Percentiles rank a stretch among this genome's conserved stretches.
phyloP scores from a whole-genome alignment of 2,888 invertebrate genomes.

The Dolichomitus sp. region DNA sequence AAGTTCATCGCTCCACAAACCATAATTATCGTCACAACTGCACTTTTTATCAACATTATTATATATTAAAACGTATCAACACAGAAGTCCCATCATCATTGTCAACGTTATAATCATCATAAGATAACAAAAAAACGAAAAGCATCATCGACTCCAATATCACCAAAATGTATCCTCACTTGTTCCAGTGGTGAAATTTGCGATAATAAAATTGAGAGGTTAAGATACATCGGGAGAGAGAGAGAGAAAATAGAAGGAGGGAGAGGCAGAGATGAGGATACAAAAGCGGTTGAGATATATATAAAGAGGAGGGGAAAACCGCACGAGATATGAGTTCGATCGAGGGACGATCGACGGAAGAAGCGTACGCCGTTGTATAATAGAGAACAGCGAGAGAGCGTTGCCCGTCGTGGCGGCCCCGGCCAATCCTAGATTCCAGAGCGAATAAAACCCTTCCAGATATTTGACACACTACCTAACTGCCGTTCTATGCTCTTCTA shows the following conservation, averaged over 20 bases:
- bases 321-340: slow-evolving; percentile 51
- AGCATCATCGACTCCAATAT: slow-evolving; percentile 20
- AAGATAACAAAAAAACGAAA: background rate
- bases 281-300: slow-evolving; percentile 11
- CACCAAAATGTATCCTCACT: slow-evolving; percentile 5
- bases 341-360: slow-evolving; percentile 38
- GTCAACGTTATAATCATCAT: slow-evolving; percentile 13
- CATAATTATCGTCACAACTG: slow-evolving; percentile 38
- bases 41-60: background rate
- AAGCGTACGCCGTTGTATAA: slow-evolving; percentile 28
- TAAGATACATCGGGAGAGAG: too few relatives aligned
- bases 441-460: slow-evolving; percentile 41
- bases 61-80: background rate
- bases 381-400: slow-evolving; percentile 53
- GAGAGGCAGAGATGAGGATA: slow-evolving; percentile 22
- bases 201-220: background rate
- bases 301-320: slow-evolving; percentile 20
- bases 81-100: background rate
- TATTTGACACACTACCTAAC: slow-evolving; percentile 19
- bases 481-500: background rate
- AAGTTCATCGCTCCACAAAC: slow-evolving; percentile 52
- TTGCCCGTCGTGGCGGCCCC: slow-evolving; percentile 47
- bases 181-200: background rate
- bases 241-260: background rate
- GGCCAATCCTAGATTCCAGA: slow-evolving; percentile 41